Conservation (phyloP, 2,113 vertebrate genomes). For the Psammodynastes pulverulentus region DNA sequence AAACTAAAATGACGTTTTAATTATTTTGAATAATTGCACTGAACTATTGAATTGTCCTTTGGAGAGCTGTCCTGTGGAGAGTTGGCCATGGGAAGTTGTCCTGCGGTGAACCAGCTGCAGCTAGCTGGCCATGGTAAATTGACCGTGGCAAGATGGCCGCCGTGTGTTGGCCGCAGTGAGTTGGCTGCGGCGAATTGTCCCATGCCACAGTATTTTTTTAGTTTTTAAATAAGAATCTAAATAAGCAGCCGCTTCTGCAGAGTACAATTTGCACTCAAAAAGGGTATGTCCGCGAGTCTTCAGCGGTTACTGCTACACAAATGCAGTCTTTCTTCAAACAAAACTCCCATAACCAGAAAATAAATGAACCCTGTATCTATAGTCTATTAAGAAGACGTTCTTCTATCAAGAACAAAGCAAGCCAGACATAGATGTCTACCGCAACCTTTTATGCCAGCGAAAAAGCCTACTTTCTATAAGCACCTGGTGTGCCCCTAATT, state of each 20-base stretch:
- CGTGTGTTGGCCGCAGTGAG: background rate
- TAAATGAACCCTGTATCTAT: background rate
- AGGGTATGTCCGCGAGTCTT: background rate
- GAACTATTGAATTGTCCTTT: background rate
- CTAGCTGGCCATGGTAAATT: background rate
- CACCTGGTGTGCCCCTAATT: background rate
- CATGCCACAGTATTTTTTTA: background rate
- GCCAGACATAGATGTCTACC: background rate
- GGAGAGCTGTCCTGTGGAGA: too few species aligned
- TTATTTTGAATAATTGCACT: background rate
- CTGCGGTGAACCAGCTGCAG: background rate
- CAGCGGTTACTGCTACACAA: background rate
- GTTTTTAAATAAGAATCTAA: background rate
- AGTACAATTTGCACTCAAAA: background rate
- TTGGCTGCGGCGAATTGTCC: background rate
- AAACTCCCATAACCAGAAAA: background rate
- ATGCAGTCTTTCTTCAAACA: background rate
- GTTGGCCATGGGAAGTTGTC: too few species aligned
- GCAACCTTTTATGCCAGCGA: background rate
- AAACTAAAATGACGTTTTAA: too few species aligned
- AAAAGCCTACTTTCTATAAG: background rate
- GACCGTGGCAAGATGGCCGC: background rate
- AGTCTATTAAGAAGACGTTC: background rate
- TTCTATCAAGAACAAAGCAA: background rate
- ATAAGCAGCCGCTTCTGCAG: background rate